Conservation (phyloP, 2,888 invertebrate genomes). For the Eristalis pertinax region DNA sequence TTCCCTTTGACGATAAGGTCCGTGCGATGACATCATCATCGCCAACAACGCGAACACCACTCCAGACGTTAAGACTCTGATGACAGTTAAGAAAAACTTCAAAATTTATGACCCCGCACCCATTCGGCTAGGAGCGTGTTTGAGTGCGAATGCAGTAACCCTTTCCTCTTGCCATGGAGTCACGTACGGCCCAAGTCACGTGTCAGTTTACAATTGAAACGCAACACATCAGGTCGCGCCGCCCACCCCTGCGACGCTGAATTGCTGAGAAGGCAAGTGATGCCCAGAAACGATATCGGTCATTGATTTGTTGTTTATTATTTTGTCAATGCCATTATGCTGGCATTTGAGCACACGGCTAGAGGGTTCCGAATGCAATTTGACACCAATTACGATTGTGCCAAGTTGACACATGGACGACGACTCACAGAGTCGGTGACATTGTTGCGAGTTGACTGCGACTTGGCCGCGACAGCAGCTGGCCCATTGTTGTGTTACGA, state of each 20-base stretch:
- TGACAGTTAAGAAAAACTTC: neutral
- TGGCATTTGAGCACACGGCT: neutral
- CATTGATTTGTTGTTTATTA: constrained; percentile 59
- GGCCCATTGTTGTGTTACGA: neutral
- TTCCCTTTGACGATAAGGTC: neutral
- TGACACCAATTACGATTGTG: constrained; percentile 59
- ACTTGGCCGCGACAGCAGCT: neutral
- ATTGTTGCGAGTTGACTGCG: constrained; percentile 38
- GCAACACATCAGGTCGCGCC: neutral
- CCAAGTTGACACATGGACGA: constrained; percentile 59
- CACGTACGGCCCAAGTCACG: constrained; percentile 64
- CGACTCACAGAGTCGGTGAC: constrained; percentile 46
- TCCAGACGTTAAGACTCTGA: neutral
- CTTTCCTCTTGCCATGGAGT: constrained; percentile 42
- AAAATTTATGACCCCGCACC: neutral
- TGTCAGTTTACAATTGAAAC: constrained; percentile 64
- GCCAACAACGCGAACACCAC: neutral
- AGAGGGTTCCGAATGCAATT: constrained; percentile 36
- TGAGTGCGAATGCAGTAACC: constrained; percentile 16
- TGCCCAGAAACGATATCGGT: constrained; percentile 27
- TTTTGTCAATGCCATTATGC: constrained; percentile 5
- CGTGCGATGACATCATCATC: neutral
- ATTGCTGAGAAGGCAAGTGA: neutral
- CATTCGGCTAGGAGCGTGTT: neutral
- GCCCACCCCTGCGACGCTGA: constrained; percentile 3